Percentiles rank a stretch among this genome's conserved stretches.
phyloP scores from a whole-genome alignment of 2,113 vertebrate genomes.

The Thryonomys swinderianus region DNA sequence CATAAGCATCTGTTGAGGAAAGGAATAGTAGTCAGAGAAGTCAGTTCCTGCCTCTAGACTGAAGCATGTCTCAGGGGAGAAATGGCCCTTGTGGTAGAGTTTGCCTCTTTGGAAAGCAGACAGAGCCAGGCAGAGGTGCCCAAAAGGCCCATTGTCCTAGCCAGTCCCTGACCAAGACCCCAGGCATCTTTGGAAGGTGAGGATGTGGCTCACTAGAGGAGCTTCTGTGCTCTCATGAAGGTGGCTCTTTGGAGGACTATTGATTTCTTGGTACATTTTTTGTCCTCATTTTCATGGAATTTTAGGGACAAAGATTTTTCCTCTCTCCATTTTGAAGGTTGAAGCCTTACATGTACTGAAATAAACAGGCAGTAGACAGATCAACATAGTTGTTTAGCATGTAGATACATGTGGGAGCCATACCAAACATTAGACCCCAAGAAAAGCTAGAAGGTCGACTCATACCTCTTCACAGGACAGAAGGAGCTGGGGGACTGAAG shows the following conservation, averaged over 20 bases:
- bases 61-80: too few species aligned
- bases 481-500: neutral
- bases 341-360: neutral
- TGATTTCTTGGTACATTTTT: neutral
- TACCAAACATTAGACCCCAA: neutral
- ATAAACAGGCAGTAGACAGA: neutral
- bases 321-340: neutral
- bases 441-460: neutral
- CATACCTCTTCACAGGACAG: neutral
- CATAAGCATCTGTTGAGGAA: neutral
- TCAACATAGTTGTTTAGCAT: neutral
- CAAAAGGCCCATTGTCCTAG: neutral
- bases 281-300: conserved; percentile 34
- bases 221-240: neutral
- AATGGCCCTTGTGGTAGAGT: neutral
- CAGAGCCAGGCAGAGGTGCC: neutral
- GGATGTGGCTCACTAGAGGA: neutral
- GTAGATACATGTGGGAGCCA: neutral
- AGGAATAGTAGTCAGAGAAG: neutral
- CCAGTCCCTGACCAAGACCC: neutral
- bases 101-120: neutral
- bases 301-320: conserved; percentile 55
- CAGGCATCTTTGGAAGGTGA: neutral
- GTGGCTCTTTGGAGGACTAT: neutral
- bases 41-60: neutral